phyloP scores from a whole-genome alignment of 30 jellyfish, hydroid and myxozoan genomes.

The Pelagia noctiluca region DNA sequence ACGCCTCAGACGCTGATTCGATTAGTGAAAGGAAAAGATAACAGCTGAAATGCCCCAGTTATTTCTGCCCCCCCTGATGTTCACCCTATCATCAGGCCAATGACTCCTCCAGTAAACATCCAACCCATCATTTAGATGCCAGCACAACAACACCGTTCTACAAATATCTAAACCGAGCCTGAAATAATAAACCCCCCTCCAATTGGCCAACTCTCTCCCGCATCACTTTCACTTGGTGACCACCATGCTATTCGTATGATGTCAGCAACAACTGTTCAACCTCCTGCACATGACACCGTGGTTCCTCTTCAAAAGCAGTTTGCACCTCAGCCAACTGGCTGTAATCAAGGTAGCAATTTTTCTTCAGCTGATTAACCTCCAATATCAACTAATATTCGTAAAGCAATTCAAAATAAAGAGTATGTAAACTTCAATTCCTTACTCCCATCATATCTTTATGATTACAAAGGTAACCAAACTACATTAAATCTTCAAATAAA shows the following conservation, averaged over 20 bases:
- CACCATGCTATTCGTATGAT: background rate
- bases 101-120: background rate
- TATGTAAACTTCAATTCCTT: background rate
- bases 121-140: background rate
- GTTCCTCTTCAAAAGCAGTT: background rate
- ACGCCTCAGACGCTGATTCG: background rate
- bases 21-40: background rate
- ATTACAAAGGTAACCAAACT: background rate
- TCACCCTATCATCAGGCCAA: background rate
- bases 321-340: no score
- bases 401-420: background rate
- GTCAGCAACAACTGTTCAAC: background rate
- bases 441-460: background rate
- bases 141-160: background rate
- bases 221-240: background rate
- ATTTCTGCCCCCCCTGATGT: no score
- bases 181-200: background rate
- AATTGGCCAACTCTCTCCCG: conserved; percentile 1
- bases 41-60: background rate
- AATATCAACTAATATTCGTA: background rate
- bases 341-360: no score
- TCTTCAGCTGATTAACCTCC: background rate
- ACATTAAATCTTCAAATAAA: background rate
- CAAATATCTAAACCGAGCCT: background rate
- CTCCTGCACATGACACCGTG: background rate